Conservation (phyloP, 2,888 invertebrate species). For the Tenthredo scrophulariae region DNA sequence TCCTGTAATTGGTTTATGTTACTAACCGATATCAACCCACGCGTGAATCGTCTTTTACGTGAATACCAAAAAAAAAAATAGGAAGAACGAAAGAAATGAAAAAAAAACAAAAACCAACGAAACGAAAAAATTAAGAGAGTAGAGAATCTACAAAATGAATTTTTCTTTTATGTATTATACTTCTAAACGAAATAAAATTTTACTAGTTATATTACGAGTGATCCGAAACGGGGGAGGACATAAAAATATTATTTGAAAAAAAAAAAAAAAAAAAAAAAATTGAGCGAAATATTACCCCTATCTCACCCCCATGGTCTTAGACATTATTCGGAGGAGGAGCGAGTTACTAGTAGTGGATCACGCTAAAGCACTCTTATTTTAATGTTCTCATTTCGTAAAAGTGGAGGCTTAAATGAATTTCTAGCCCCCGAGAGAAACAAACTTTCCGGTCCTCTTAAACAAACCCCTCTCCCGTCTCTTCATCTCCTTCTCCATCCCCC, state of each 20-base stretch:
- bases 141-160: not conserved
- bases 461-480: constrained; percentile 29
- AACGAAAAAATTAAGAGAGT: too few relatives aligned
- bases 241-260: constrained; percentile 7
- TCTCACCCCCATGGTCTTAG: not conserved
- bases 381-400: constrained; percentile 50
- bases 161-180: not conserved
- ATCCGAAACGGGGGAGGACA: not conserved
- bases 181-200: not conserved
- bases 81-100: not conserved
- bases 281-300: too few relatives aligned
- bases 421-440: constrained; percentile 48
- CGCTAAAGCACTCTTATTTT: constrained; percentile 47
- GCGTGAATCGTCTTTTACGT: constrained; percentile 1
- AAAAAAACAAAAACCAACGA: too few relatives aligned
- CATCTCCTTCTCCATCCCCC: too few relatives aligned
- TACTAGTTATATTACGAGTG: not conserved
- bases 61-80: not conserved
- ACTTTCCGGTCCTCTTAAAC: constrained; percentile 46
- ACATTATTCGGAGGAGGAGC: not conserved
- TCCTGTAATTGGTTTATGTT: constrained; percentile 45
- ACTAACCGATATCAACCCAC: constrained; percentile 32
- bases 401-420: constrained; percentile 50
- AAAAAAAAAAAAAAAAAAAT: too few relatives aligned
- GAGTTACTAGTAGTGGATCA: constrained; percentile 28